Evolutionary conservation across 2,888 invertebrate species (phyloP).

Genomic region (Platycnemis pennipes): DNA sequence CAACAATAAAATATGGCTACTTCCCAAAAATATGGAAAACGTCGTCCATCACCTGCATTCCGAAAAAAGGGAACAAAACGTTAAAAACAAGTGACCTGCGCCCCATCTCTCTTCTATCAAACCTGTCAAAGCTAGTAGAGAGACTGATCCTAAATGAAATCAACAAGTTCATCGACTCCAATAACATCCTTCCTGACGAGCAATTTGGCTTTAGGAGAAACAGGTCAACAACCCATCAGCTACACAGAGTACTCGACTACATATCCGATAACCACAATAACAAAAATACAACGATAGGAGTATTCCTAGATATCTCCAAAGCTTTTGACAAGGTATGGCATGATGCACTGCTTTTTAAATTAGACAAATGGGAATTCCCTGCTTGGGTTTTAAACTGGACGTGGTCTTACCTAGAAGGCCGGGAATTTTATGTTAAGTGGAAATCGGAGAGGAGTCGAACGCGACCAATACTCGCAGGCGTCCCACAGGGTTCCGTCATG

Average conservation of each 20-base stretch:
- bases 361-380: background rate
- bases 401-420: background rate
- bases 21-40: background rate
- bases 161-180: too few species aligned
- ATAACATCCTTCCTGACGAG: background rate
- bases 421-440: background rate
- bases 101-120: background rate
- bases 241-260: background rate
- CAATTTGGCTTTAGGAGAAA: background rate
- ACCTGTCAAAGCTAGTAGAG: too few species aligned
- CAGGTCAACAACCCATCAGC: background rate
- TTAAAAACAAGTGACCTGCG: background rate
- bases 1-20: background rate
- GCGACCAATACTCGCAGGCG: background rate
- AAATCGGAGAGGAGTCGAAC: too few species aligned
- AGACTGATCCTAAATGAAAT: background rate
- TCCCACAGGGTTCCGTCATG: background rate
- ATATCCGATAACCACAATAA: background rate
- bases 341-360: background rate
- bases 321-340: constrained; percentile 19
- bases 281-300: background rate
- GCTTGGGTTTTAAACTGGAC: background rate
- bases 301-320: background rate
- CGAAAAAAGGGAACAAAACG: background rate
- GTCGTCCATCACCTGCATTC: background rate